Percentiles rank a stretch among this genome's conserved stretches.
Conservation (phyloP, 2,888 invertebrate species). For the Euplagia quadripunctaria region DNA sequence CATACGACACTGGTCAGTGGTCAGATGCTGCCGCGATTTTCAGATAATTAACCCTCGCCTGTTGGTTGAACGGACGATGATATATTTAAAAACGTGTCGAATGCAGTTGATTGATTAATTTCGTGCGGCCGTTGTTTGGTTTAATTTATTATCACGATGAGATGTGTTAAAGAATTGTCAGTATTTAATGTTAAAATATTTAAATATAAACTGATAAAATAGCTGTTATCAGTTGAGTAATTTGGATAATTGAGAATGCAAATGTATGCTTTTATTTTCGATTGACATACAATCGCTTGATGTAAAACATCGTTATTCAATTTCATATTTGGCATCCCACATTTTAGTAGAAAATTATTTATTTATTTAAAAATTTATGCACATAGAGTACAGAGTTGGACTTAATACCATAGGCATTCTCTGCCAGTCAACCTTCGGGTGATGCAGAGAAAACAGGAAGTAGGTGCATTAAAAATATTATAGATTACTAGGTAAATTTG, state of each 20-base stretch:
- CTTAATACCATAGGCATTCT: too few relatives aligned
- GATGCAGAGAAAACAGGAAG: too few relatives aligned
- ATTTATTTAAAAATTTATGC: too few relatives aligned
- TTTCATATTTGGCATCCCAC: too few relatives aligned
- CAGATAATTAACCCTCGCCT: conserved; percentile 61
- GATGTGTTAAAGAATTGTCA: conserved; percentile 29
- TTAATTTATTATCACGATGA: conserved; percentile 48
- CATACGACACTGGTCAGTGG: conserved; percentile 41
- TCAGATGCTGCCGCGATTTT: conserved; percentile 55
- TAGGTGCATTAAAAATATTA: too few relatives aligned
- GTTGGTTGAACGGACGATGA: conserved; percentile 41
- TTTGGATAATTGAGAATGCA: not conserved
- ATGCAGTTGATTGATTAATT: conserved; percentile 66
- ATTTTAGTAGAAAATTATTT: too few relatives aligned
- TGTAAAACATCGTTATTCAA: not conserved
- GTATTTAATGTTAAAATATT: conserved; percentile 28
- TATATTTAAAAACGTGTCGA: conserved; percentile 62
- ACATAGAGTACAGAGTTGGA: too few relatives aligned
- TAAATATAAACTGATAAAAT: conserved; percentile 27
- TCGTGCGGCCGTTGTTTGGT: conserved; percentile 43
- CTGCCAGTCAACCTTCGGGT: too few relatives aligned
- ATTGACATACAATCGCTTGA: not conserved
- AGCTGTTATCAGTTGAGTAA: not conserved
- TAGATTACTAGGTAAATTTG: too few relatives aligned
- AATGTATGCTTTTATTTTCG: conserved; percentile 11